These are phyloP conservation scores for Conopomorpha cramerella DNA, from an alignment of 1,140 invertebrate genomes.

Conservation along the genomic window DNA sequence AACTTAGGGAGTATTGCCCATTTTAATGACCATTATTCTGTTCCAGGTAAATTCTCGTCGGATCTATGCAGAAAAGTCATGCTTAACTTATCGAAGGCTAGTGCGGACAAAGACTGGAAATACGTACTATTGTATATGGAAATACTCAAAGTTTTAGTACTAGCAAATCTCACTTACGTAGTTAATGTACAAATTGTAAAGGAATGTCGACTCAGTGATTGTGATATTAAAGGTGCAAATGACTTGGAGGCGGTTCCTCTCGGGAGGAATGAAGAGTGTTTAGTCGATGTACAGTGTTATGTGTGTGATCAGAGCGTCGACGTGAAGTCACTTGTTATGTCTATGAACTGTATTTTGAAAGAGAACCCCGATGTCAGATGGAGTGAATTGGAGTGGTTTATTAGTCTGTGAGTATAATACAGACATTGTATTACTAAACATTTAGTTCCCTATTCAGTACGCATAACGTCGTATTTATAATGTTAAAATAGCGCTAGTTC, in stretches of 20 bases:
- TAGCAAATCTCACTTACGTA: constrained; percentile 35
- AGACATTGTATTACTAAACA: no score
- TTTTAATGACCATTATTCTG: no score
- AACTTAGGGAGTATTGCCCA: no score
- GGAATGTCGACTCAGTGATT: constrained; percentile 27
- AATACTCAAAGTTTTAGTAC: constrained; percentile 26
- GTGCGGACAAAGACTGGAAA: constrained; percentile 34
- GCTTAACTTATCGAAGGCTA: constrained; percentile 27
- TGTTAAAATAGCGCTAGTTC: no score
- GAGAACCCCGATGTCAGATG: constrained; percentile 34
- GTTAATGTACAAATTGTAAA: constrained; percentile 48
- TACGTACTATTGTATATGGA: constrained; percentile 33
- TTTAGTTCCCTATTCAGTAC: no score
- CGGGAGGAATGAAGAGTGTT: constrained; percentile 18
- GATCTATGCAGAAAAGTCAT: constrained; percentile 27
- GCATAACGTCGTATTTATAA: no score
- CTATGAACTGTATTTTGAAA: constrained; percentile 35
- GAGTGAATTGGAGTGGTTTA: constrained; percentile 39
- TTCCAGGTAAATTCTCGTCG: constrained; percentile 38
- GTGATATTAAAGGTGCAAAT: constrained; percentile 33
- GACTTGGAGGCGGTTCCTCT: constrained; percentile 37
- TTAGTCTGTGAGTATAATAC: constrained; percentile 37
- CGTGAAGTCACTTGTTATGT: constrained; percentile 21
- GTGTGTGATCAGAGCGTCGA: constrained; percentile 23
- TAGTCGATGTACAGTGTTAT: constrained; percentile 41